Percentiles rank a stretch among this genome's conserved stretches.
phyloP scores from a whole-genome alignment of 2,113 vertebrate genomes.

The Myodes glareolus region DNA sequence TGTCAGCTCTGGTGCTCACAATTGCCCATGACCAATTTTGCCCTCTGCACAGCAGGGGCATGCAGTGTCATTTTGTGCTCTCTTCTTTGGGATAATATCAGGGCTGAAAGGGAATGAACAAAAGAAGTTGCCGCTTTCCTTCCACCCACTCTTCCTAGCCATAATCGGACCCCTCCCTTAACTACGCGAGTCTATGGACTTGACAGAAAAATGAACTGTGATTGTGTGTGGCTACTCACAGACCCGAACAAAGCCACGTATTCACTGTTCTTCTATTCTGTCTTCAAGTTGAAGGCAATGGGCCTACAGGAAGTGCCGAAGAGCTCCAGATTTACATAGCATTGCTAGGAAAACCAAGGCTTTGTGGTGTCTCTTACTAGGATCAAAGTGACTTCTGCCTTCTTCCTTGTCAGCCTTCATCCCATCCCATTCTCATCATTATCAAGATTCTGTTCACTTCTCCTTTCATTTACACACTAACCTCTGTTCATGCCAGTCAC shows the following conservation, averaged over 20 bases:
- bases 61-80: conserved; percentile 70
- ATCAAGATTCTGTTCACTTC: neutral
- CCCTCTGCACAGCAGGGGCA: conserved; percentile 70
- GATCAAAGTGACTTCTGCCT: neutral
- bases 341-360: neutral
- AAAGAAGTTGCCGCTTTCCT: conserved; percentile 68
- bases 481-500: neutral
- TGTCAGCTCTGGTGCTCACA: conserved; percentile 68
- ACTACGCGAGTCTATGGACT: conserved; percentile 19
- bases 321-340: neutral
- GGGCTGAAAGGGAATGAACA: conserved; percentile 71
- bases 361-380: neutral
- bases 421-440: neutral
- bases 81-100: conserved; percentile 75
- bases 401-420: neutral
- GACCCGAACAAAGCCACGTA: conserved; percentile 54
- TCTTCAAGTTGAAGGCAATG: conserved; percentile 8
- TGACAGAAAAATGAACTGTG: conserved; percentile 59
- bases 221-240: conserved; percentile 5
- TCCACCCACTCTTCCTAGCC: conserved; percentile 22
- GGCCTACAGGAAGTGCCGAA: neutral
- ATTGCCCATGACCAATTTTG: conserved; percentile 74
- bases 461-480: neutral
- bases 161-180: conserved; percentile 50
- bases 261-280: neutral